These are phyloP conservation scores for Oophaga sylvatica DNA, from an alignment of 2,797 vertebrate species.

Conservation along the genomic window DNA sequence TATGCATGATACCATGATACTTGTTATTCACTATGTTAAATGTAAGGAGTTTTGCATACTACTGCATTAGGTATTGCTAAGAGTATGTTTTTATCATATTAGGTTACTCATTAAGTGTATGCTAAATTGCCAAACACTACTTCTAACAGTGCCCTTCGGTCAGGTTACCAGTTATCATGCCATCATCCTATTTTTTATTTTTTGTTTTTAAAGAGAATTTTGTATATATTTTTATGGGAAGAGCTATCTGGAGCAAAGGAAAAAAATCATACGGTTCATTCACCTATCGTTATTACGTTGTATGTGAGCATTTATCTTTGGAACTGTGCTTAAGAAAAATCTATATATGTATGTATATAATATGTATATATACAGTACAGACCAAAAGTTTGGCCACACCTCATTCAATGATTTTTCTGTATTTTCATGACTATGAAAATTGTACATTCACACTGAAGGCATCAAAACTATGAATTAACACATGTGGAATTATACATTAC, in stretches of 20 bases:
- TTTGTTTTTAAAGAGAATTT: neutral
- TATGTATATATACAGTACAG: no score
- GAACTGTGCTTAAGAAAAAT: slow-evolving; percentile 18
- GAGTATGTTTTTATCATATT: neutral
- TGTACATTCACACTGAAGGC: no score
- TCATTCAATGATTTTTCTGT: no score
- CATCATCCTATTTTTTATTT: slow-evolving; percentile 7
- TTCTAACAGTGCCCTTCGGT: neutral
- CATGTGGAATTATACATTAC: no score
- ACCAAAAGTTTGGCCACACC: no score
- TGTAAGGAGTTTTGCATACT: neutral
- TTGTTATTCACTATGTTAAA: slow-evolving; percentile 14
- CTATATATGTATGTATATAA: no score
- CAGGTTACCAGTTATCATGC: slow-evolving; percentile 12
- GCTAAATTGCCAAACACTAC: slow-evolving; percentile 5
- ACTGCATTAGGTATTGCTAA: neutral
- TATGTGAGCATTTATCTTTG: slow-evolving; percentile 7
- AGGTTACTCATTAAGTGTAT: neutral
- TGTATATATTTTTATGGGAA: slow-evolving; percentile 14
- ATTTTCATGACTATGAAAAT: no score
- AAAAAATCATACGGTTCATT: slow-evolving; percentile 2
- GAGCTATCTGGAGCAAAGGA: neutral
- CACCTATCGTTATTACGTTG: slow-evolving; percentile 9
- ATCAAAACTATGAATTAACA: no score
- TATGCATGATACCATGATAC: neutral